Conservation (phyloP, 2,888 invertebrate species). For the Drosophila recens region DNA sequence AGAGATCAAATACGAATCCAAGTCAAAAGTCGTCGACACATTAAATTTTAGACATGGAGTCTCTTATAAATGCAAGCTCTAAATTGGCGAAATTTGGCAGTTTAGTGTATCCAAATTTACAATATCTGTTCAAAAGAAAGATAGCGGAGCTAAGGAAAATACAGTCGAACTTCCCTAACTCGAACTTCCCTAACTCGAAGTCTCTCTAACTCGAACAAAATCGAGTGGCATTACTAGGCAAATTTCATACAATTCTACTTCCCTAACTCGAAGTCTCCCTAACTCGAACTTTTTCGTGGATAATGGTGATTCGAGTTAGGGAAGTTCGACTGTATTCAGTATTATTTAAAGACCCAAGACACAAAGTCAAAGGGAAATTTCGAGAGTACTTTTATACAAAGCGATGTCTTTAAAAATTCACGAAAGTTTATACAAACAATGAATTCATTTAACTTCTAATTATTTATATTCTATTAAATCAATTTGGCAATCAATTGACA, state of each 20-base stretch:
- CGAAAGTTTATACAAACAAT: not conserved
- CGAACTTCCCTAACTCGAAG: no score
- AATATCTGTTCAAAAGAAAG: slow-evolving; percentile 7
- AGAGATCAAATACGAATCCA: slow-evolving; percentile 50
- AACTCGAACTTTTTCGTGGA: no score
- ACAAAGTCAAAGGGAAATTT: not conserved
- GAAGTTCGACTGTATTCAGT: no score
- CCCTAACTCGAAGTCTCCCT: no score
- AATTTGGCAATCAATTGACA: not conserved
- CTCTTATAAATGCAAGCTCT: not conserved
- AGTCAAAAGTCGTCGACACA: slow-evolving; percentile 54
- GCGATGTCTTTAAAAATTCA: not conserved
- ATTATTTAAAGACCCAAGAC: not conserved
- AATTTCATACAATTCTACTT: no score
- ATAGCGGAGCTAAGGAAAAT: not conserved
- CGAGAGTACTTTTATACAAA: not conserved
- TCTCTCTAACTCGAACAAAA: no score
- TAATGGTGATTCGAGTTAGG: no score
- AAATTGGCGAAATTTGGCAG: slow-evolving; percentile 46
- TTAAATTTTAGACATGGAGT: slow-evolving; percentile 5
- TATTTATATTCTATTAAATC: not conserved
- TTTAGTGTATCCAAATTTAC: slow-evolving; percentile 19
- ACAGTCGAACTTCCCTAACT: no score
- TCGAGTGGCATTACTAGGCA: no score
- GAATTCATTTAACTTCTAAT: not conserved